Evolutionary conservation across 2,888 invertebrate genomes (phyloP), one percentile per base, ranked within the genome.

Genomic region (Kuschelorhynchus macadamiae): DNA sequence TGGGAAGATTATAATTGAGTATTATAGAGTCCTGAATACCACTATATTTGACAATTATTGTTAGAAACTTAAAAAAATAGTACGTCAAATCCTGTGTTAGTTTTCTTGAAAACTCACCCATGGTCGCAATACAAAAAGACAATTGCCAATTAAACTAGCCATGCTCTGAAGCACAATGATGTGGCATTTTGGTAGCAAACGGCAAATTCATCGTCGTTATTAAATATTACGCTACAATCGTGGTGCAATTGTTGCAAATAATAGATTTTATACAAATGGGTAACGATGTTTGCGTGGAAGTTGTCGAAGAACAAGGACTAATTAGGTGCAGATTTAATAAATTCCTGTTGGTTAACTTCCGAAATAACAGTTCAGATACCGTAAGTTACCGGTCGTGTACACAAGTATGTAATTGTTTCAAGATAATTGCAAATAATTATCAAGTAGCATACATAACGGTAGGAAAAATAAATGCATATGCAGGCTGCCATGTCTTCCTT

Each of bases 331-430:
- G 49, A 49, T 64, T 49, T 47, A 36, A 64, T 30, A 44, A 42
- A 63, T 57, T 64, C 49, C 64, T 64, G 60, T 66, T 66, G 46
- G 66, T 59, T 60, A 60, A 66, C 44, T 57, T 59, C 66, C 60
- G 59, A 66, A 30, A 49, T 46, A 30, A 49, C 60, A 36, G 41
- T 66, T 52, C 52, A 42, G 36, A 66, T 66, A 66, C 66, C 66
- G 66, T 50, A 66, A 39, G 21, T 49, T 42, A 50, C 41, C 64
- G 56, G 50, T 56, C 56, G 46, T 55, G 47, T 63, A 25, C 49
- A 36, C 49, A 33, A 36, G 47, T 59, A 59, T 47, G 47, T 59
- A 59, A 59, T 59, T 59, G 59, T 59, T 59, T 17, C n/a, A 8
- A 52, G 44, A 61, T 52, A 61, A 61, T 61, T 52, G 39, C 33